These are phyloP conservation scores for Seriola quinqueradiata DNA, from an alignment of 2,113 vertebrate genomes.

Conservation along the genomic window DNA sequence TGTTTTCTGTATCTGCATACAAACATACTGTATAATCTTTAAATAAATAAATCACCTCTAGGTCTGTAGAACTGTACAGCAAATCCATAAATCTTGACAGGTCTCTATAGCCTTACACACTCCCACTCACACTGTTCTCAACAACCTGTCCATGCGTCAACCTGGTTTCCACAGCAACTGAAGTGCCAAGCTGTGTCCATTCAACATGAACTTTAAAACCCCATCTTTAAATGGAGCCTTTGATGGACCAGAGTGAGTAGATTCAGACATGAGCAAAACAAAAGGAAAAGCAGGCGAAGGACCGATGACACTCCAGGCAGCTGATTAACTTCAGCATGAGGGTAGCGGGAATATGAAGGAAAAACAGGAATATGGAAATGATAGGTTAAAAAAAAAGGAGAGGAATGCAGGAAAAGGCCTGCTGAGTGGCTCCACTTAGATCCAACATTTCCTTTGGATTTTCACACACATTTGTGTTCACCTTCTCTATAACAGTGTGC, in stretches of 20 bases:
- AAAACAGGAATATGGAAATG: constrained; percentile 35
- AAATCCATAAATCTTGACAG: constrained; percentile 60
- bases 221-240: constrained; percentile 70
- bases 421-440: constrained; percentile 22
- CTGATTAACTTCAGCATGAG: constrained; percentile 67
- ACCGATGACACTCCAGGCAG: constrained; percentile 41
- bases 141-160: constrained; percentile 61
- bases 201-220: constrained; percentile 75
- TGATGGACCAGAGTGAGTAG: constrained; percentile 53
- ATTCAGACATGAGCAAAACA: constrained; percentile 21
- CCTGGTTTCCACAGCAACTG: constrained; percentile 82
- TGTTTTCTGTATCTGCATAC: not conserved
- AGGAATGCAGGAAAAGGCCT: constrained; percentile 14
- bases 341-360: constrained; percentile 41
- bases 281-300: constrained; percentile 26
- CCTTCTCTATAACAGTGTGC: not conserved
- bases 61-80: constrained; percentile 24
- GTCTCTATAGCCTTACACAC: constrained; percentile 59
- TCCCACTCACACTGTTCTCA: constrained; percentile 63
- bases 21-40: not conserved
- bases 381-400: constrained; percentile 7
- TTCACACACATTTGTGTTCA: not conserved
- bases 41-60: constrained; percentile 12
- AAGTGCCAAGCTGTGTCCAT: constrained; percentile 72
- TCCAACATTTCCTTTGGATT: constrained; percentile 13